Percentiles rank a stretch among this genome's conserved stretches.
Evolutionary conservation across 2,113 vertebrate species (phyloP).

Genomic region (Steatornis caripensis): DNA sequence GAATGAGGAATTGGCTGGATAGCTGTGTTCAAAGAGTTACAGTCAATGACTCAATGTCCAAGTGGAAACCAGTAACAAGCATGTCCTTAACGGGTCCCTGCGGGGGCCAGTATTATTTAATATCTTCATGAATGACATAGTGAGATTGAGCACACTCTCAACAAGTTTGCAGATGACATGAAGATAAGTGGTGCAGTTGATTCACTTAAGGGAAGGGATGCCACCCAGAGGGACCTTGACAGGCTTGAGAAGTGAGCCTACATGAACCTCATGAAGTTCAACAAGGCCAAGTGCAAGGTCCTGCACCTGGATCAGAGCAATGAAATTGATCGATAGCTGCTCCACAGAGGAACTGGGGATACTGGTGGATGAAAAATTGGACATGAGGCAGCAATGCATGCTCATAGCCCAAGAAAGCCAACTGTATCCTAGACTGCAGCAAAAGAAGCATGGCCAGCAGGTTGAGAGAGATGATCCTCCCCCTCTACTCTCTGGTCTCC

Average conservation of each 20-base stretch:
- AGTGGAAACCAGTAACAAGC: not conserved
- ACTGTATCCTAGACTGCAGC: not conserved
- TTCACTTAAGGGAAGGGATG: not conserved
- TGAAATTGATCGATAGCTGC: not conserved
- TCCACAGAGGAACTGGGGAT: not conserved
- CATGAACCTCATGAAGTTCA: not conserved
- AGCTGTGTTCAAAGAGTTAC: not conserved
- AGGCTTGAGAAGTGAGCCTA: too few relatives aligned
- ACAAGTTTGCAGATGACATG: not conserved
- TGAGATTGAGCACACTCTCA: not conserved
- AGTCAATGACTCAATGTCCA: not conserved
- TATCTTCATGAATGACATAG: not conserved
- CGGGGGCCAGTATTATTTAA: not conserved
- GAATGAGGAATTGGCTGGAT: not conserved
- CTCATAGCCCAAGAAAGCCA: not conserved
- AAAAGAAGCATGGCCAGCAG: not conserved
- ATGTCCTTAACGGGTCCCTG: not conserved
- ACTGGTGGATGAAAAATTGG: not conserved
- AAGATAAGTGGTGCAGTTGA: not conserved
- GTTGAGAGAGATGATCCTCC: not conserved
- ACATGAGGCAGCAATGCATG: not conserved
- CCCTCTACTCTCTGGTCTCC: not conserved
- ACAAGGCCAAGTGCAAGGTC: not conserved
- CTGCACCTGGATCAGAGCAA: not conserved
- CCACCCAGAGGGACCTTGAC: not conserved